phyloP scores from a whole-genome alignment of 2,888 invertebrate species.

The Drosophila borborema region DNA sequence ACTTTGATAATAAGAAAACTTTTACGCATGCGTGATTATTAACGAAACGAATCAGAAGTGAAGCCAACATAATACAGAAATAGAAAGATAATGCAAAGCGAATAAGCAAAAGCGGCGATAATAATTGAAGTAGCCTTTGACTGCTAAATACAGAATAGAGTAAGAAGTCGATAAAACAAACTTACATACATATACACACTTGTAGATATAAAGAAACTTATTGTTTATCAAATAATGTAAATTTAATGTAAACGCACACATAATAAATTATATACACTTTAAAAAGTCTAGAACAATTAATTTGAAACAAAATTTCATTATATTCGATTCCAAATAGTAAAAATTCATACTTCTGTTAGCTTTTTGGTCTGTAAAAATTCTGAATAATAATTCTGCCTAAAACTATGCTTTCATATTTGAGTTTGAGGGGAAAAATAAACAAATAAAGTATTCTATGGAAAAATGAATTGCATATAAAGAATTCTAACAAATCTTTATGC shows the following conservation, averaged over 20 bases:
- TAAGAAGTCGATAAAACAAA: background rate
- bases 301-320: no score
- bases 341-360: background rate
- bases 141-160: background rate
- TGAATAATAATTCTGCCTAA: conserved; percentile 23
- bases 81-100: background rate
- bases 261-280: no score
- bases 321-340: no score
- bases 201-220: background rate
- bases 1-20: background rate
- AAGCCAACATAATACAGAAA: background rate
- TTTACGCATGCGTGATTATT: conserved; percentile 3
- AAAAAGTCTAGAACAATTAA: no score
- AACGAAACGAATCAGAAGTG: background rate
- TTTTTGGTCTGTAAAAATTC: background rate
- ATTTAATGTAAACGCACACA: no score
- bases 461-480: background rate
- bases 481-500: no score
- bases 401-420: conserved; percentile 34
- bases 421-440: background rate
- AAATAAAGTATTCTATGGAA: conserved; percentile 6
- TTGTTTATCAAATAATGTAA: no score
- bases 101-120: background rate
- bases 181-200: background rate
- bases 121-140: background rate